Base-by-base conservation (phyloP, 2,888 invertebrate genomes). In the Microplitis manilae region DNA sequence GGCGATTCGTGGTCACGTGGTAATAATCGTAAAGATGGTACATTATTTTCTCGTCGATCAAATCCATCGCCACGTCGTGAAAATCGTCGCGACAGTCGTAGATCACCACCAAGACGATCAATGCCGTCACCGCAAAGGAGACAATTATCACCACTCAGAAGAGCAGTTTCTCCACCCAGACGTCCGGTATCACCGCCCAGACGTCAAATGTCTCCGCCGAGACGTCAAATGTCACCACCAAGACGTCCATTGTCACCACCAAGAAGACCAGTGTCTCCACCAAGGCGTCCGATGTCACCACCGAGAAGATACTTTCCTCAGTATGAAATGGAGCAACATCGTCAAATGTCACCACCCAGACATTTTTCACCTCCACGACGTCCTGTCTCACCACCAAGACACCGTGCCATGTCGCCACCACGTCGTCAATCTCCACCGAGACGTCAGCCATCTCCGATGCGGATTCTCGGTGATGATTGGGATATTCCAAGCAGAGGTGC, bases 401-500 rank as follows among this genome's bases (percentile, higher is more conserved):
- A 39, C 62, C 72, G 61, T 17, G 40, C 15, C 2, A 76, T 79
- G 7, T 61, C 80, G 0, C 77, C 81, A 2, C 78, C 80, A 6
- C 71, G 80, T 41, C 79, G 76, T 61, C 60, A 73, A 40, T 59
- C 75, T 30, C 64, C 69, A 38, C 15, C n/a, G n/a, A 50, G 41
- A 20, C 62, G 60, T 2, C 67, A 17, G 40, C 13, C 40, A 30
- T 62, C 77, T 2, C 74, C 79, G 5, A 20, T 77, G 8, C 78
- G 79, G 62, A 86, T 83, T 13, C 50, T 13, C 65, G 81, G 79
- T 6, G 88, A 88, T 75, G 88, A 89, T 1, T 89, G 90, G 90
- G 88, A 90, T 61, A 87, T 87, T 72, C 89, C 89, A 0, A 89
- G 84, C 59, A 84, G 89, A 78, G 86, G 87, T 38, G 83, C 86